phyloP scores from a whole-genome alignment of 2,113 vertebrate genomes.

The Ochotona curzoniae region DNA sequence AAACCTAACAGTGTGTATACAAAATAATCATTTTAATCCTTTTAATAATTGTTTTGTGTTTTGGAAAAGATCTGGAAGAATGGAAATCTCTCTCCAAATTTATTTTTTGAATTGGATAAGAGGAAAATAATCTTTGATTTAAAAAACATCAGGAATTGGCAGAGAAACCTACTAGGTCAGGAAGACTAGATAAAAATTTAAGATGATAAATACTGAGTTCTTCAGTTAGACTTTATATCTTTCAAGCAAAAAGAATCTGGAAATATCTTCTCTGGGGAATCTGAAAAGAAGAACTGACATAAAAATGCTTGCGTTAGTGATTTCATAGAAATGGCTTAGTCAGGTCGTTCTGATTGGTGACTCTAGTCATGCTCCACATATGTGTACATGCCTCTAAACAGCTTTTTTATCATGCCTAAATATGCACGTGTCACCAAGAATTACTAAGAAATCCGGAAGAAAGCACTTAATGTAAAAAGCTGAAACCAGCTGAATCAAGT shows the following conservation, averaged over 20 bases:
- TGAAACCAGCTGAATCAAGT: neutral
- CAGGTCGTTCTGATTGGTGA: neutral
- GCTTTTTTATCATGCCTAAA: neutral
- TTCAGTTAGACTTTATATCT: neutral
- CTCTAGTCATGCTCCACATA: neutral
- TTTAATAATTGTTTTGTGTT: slow-evolving; percentile 44
- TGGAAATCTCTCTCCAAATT: neutral
- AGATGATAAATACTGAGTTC: neutral
- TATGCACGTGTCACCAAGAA: neutral
- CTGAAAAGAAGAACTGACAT: neutral
- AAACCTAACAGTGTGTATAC: slow-evolving; percentile 12
- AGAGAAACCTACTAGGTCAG: neutral
- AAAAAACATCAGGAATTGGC: neutral
- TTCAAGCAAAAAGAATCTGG: no score
- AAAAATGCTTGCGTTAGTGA: neutral
- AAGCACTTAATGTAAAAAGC: neutral
- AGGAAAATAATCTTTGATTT: neutral
- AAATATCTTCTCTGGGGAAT: neutral
- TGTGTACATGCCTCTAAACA: neutral
- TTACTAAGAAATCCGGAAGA: neutral
- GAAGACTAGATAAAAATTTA: neutral
- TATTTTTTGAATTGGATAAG: neutral
- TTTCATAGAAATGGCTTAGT: neutral
- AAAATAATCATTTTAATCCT: slow-evolving; percentile 17
- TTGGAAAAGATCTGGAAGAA: slow-evolving; percentile 15